phyloP scores from a whole-genome alignment of 2,888 invertebrate genomes.

The Apotomis capreana region DNA sequence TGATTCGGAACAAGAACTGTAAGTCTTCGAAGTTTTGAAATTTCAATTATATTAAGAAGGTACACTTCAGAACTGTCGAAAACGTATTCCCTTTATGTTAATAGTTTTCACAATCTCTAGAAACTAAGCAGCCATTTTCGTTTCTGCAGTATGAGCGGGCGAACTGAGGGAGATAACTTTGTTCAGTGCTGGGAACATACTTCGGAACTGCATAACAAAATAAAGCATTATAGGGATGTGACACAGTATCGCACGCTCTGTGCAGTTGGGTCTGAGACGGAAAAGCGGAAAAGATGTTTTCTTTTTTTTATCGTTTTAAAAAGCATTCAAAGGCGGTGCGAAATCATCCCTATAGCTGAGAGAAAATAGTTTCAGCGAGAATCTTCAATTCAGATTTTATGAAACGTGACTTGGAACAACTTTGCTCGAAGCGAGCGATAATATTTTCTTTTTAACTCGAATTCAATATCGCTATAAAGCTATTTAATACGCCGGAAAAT shows the following conservation, averaged over 20 bases:
- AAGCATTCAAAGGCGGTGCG: slow-evolving; percentile 42
- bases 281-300: slow-evolving; percentile 50
- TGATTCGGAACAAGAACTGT: slow-evolving; percentile 1
- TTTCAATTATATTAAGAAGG: slow-evolving; percentile 33
- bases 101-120: slow-evolving; percentile 22
- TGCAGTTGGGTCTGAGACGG: slow-evolving; percentile 46
- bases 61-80: slow-evolving; percentile 13
- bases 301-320: slow-evolving; percentile 55
- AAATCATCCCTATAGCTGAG: slow-evolving; percentile 38
- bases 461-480: slow-evolving; percentile 27
- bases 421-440: slow-evolving; percentile 20
- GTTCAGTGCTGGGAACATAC: slow-evolving; percentile 53
- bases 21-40: slow-evolving; percentile 39
- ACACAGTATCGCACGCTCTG: slow-evolving; percentile 48
- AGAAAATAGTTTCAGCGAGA: slow-evolving; percentile 37
- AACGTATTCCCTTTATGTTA: slow-evolving; percentile 14
- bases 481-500: slow-evolving; percentile 24
- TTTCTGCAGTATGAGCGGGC: slow-evolving; percentile 49
- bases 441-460: slow-evolving; percentile 30
- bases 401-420: slow-evolving; percentile 38
- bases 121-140: slow-evolving; percentile 34
- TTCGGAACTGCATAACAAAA: slow-evolving; percentile 58
- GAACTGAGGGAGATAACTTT: slow-evolving; percentile 58
- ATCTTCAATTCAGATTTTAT: slow-evolving; percentile 38
- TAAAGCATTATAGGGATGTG: slow-evolving; percentile 47